Percentiles rank a stretch among this genome's conserved stretches.
These are phyloP conservation scores for Oreochromis tanganicae DNA, from an alignment of 2,113 vertebrate genomes.

Conservation along the genomic window DNA sequence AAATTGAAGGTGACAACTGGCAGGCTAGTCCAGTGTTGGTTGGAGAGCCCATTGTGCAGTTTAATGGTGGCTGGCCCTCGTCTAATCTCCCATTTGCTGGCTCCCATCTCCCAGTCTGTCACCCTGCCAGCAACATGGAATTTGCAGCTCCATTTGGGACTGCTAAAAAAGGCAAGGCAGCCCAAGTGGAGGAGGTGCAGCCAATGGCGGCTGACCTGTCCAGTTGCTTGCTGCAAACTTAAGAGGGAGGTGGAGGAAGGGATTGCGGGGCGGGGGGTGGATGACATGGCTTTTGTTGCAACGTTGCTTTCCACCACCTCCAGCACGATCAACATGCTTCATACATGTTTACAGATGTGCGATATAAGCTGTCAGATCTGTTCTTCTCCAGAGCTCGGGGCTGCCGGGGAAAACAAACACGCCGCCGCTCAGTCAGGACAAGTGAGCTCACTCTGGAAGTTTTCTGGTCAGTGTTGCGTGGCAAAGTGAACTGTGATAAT, in stretches of 20 bases:
- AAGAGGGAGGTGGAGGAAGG: constrained; percentile 13
- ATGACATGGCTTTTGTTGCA: constrained; percentile 25
- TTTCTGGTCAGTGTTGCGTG: background rate
- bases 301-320: constrained; percentile 41
- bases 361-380: background rate
- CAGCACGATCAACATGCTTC: constrained; percentile 26
- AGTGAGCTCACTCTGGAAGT: background rate
- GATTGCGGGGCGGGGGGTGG: background rate
- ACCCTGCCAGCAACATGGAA: constrained; percentile 81
- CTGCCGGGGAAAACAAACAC: background rate
- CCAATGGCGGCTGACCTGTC: constrained; percentile 77
- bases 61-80: constrained; percentile 49
- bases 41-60: constrained; percentile 46
- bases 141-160: constrained; percentile 82
- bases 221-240: constrained; percentile 72
- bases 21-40: constrained; percentile 15
- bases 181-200: constrained; percentile 83
- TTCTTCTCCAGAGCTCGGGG: background rate
- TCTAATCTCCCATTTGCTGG: constrained; percentile 81
- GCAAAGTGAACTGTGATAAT: constrained; percentile 12
- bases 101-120: constrained; percentile 80
- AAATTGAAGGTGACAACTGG: constrained; percentile 65
- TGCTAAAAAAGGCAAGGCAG: constrained; percentile 92
- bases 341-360: background rate
- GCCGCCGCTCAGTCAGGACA: background rate